Evolutionary conservation across 2,113 vertebrate genomes (phyloP), one percentile per base, ranked within the genome.

Genomic region (Chaetodon auriga): DNA sequence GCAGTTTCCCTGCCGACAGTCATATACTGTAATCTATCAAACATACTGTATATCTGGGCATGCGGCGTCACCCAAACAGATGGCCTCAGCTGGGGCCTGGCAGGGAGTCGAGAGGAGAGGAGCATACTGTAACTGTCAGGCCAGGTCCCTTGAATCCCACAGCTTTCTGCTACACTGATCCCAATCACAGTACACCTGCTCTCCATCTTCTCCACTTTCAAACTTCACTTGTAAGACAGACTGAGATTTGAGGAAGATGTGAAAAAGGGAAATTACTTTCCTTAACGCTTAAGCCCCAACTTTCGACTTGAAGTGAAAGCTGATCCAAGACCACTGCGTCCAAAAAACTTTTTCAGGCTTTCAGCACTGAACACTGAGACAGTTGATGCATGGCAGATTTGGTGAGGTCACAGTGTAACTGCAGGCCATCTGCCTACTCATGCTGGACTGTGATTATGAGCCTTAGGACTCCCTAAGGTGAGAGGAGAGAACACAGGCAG

Each of bases 361-460:
- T 78, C 9, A 77, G 35, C 38, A 30, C 62, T 41, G 66, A 89
- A 86, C 64, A 58, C 21, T 58, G 66, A 85, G 45, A 78, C 62
- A 58, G 84, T 78, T 82, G 63, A 91, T 81, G 80, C 90, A 86
- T 89, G 80, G 87, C 90, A 91, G 91, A 91, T 92, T 81, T 92
- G 91, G 87, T 93, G 91, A 94, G 92, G 92, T 91, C 89, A 81
- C 92, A 88, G 89, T 57, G 54, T 80, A 92, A 87, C 83, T 88
- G 72, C 72, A 87, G 84, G 91, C 94, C 94, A 95, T 95, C 94
- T 95, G 94, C 92, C 92, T 86, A 78, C 88, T 89, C 91, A 92
- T 91, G 90, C 93, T 94, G 92, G 86, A 90, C 92, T 93, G 92
- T 91, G 91, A 92, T 93, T 85, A 90, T 80, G 64, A 86, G 87